Conservation (phyloP, 2,888 invertebrate species). For the Melanophora roralis region DNA sequence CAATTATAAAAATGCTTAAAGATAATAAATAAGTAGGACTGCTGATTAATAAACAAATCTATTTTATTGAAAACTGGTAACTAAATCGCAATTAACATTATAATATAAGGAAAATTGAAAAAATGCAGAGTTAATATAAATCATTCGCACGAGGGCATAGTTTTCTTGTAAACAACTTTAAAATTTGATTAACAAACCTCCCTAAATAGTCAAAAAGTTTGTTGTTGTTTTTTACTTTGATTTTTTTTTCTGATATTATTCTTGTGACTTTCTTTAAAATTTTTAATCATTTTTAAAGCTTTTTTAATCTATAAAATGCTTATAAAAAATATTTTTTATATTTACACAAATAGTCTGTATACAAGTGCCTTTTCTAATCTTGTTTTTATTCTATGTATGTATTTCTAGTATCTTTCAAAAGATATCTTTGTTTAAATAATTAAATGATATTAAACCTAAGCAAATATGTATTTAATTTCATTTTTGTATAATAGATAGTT, state of each 20-base stretch:
- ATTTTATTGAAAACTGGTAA: constrained; percentile 18
- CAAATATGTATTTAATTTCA: not conserved
- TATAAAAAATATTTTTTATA: not conserved
- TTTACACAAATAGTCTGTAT: not conserved
- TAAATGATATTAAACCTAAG: not conserved
- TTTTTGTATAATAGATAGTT: too few relatives aligned
- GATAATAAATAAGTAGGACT: not conserved
- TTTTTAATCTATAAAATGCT: too few relatives aligned
- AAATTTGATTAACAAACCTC: not conserved
- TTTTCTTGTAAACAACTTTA: not conserved
- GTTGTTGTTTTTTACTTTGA: too few relatives aligned
- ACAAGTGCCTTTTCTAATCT: constrained; percentile 6
- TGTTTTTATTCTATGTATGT: not conserved
- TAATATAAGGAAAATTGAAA: not conserved
- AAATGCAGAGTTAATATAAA: not conserved
- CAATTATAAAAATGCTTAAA: not conserved
- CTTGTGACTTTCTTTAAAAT: not conserved
- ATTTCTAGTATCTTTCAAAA: too few relatives aligned
- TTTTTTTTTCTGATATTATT: too few relatives aligned
- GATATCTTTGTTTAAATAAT: not conserved
- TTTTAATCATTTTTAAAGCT: not conserved
- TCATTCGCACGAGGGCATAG: not conserved
- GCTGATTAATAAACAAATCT: not conserved
- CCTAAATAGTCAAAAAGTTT: too few relatives aligned
- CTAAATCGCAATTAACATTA: not conserved